Evolutionary conservation across 2,888 invertebrate genomes (phyloP).

Genomic region (Nephrotoma flavescens): DNA sequence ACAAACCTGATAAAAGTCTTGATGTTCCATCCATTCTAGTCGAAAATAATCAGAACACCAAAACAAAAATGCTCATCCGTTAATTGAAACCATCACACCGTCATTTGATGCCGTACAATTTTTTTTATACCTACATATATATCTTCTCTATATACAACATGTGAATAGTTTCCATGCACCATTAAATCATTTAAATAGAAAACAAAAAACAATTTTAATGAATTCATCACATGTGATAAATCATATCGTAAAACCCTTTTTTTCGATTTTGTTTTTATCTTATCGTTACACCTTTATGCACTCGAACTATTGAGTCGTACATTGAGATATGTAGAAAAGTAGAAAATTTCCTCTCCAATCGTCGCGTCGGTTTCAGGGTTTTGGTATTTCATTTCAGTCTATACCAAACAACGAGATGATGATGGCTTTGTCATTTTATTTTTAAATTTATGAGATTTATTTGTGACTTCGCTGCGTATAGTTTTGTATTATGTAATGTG

Average conservation of each 20-base stretch:
- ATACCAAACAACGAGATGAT: not conserved
- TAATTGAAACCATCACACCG: not conserved
- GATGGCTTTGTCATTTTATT: not conserved
- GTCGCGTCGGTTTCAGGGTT: not conserved
- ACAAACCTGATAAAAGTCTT: too few relatives aligned
- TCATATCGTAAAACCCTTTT: not conserved
- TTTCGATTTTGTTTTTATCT: not conserved
- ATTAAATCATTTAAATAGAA: not conserved
- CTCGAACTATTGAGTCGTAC: not conserved
- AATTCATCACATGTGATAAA: not conserved
- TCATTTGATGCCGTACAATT: not conserved
- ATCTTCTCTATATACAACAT: not conserved
- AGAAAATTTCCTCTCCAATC: not conserved
- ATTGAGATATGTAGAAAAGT: not conserved
- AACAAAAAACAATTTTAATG: not conserved
- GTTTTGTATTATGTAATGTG: not conserved
- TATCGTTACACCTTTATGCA: not conserved
- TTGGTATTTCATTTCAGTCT: not conserved
- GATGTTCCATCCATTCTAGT: too few relatives aligned
- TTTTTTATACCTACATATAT: too few relatives aligned
- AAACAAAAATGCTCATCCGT: not conserved
- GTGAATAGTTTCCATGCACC: not conserved
- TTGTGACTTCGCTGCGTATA: not conserved
- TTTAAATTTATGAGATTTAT: not conserved
- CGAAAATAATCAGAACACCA: too few relatives aligned